Base-by-base conservation (phyloP, 2,113 vertebrate genomes). In the Propithecus coquereli region DNA sequence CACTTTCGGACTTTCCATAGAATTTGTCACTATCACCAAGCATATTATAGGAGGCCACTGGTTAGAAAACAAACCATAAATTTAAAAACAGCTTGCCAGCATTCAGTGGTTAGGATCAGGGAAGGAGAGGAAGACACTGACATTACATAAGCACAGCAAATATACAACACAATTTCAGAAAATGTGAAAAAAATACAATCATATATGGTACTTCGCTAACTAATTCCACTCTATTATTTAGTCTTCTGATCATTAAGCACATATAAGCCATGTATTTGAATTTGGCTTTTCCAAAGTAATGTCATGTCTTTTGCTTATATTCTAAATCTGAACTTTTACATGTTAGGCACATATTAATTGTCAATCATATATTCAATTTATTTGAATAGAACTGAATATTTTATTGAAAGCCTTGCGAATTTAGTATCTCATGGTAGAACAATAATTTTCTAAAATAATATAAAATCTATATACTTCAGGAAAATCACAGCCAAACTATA, bases 381-480 rank as follows among this genome's bases (percentile, higher is more conserved):
- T 2, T 85, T 86, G 25, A 54, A 11, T 16, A 63, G n/a, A 92
- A 63, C 1, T 17, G 22, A 88, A 77, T 2, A 14, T 70, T 94
- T 73, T 52, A 88, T n/a, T 65, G 27, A 43, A 11, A 80, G 7
- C 52, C 81, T 89, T 80, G 45, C 65, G 94, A 57, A 32, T 68
- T 88, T 86, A 91, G 30, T 40, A 94, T 45, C 23, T 57, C 12
- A 73, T 20, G 30, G 13, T 47, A 6, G 18, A 87, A 87, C 3
- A 80, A 43, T 14, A 74, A 45, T 85, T 86, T 87, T 89, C 34
- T 40, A 34, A 95, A 81, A 79, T 74, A 94, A 87, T 71, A 43
- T 6, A 96, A 87, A 87, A 94, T 66, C 50, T 43, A 92, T 43
- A 92, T 79, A 76, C 13, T 94, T 93, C 30, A 86, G 68, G 68